Evolutionary conservation across 2,797 vertebrate genomes (phyloP).

Genomic region (Limosa lapponica): DNA sequence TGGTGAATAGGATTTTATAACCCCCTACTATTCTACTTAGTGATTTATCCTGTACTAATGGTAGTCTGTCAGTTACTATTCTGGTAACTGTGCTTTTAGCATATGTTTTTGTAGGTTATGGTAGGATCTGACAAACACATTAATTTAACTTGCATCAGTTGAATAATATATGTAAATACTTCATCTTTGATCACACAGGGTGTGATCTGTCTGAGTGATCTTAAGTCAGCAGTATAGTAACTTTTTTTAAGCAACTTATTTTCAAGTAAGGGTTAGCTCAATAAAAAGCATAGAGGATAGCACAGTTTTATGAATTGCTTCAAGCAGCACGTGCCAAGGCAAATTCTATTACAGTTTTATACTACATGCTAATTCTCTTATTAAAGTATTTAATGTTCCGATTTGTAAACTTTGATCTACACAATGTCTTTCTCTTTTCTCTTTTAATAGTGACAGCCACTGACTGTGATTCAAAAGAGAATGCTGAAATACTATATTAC

Average conservation of each 20-base stretch:
- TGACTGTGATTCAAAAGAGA: conserved; percentile 88
- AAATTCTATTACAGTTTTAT: background rate
- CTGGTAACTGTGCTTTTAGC: background rate
- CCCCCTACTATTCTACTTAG: background rate
- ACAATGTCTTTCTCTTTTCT: background rate
- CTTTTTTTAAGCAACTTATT: background rate
- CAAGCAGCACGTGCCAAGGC: background rate
- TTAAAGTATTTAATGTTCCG: background rate
- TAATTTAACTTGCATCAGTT: background rate
- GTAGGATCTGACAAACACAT: background rate
- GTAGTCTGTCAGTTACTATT: background rate
- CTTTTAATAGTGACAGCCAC: conserved; percentile 83
- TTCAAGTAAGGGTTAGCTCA: background rate
- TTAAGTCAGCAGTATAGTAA: background rate
- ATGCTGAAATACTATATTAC: conserved; percentile 87
- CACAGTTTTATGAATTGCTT: background rate
- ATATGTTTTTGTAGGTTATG: background rate
- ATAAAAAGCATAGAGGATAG: background rate
- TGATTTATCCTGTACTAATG: background rate
- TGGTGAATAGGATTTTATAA: background rate
- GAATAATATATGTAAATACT: background rate
- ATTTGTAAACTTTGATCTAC: background rate
- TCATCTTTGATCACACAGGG: background rate
- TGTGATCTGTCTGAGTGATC: background rate
- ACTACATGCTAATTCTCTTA: background rate